phyloP scores from a whole-genome alignment of 92 coral and sea anemone species.

The Zoanthus gigantus region DNA sequence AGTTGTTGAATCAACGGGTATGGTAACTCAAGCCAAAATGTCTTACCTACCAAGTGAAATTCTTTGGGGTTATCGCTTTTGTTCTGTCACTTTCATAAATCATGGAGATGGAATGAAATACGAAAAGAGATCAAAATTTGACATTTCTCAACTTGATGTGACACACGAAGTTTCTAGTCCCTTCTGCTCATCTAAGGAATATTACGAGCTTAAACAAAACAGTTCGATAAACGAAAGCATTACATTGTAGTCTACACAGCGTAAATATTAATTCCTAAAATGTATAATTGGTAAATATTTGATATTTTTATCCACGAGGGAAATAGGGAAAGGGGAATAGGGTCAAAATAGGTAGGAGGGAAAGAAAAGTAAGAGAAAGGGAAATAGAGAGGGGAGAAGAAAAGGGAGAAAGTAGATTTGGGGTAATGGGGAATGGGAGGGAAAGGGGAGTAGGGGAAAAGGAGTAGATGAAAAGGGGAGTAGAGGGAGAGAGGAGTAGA shows the following conservation, averaged over 20 bases:
- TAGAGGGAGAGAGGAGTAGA: too few species aligned
- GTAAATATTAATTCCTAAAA: not conserved
- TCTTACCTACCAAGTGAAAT: conserved; percentile 89
- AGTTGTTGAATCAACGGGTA: conserved; percentile 89
- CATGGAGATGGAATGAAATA: conserved; percentile 13
- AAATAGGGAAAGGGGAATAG: too few species aligned
- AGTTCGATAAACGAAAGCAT: not conserved
- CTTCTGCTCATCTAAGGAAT: conserved; percentile 60
- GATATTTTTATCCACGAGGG: too few species aligned
- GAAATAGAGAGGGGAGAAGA: too few species aligned
- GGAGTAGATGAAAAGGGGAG: too few species aligned
- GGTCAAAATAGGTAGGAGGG: too few species aligned
- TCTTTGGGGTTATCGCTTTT: conserved; percentile 81
- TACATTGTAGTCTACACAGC: not conserved
- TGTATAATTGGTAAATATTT: too few species aligned
- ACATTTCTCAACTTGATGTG: conserved; percentile 72
- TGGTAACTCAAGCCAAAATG: conserved; percentile 95
- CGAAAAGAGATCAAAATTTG: conserved; percentile 51
- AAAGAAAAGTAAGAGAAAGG: too few species aligned
- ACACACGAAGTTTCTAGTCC: conserved; percentile 60
- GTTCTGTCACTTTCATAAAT: conserved; percentile 53
- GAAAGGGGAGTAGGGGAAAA: too few species aligned
- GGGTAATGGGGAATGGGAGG: too few species aligned
- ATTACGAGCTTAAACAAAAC: conserved; percentile 22
- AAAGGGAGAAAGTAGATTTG: too few species aligned